Conservation (phyloP, 2,113 vertebrate species). For the Melanostigma gelatinosum region DNA sequence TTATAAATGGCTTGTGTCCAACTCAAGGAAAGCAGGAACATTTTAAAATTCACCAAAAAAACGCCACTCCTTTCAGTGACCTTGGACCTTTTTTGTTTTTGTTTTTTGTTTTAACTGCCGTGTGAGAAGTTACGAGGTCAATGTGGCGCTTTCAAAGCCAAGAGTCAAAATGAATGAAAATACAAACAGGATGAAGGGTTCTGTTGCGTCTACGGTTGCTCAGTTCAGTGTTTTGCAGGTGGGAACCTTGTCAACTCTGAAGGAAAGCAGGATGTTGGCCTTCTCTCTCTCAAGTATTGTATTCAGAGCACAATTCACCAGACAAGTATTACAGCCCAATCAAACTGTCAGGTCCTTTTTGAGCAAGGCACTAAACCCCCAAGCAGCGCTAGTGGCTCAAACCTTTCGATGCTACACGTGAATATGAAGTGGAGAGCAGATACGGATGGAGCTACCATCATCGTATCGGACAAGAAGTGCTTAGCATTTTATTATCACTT, state of each 20-base stretch:
- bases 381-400: not conserved
- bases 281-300: not conserved
- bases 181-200: constrained; percentile 37
- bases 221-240: constrained; percentile 5
- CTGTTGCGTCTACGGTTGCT: not conserved
- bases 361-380: constrained; percentile 7
- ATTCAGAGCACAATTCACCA: not conserved
- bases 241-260: not conserved
- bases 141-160: constrained; percentile 27
- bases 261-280: constrained; percentile 28
- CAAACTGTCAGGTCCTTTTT: constrained; percentile 9
- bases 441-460: not conserved
- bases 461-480: too few species aligned
- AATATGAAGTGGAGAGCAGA: not conserved
- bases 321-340: not conserved
- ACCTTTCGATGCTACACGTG: not conserved
- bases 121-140: constrained; percentile 4
- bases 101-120: not conserved
- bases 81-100: constrained; percentile 1
- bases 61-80: constrained; percentile 12
- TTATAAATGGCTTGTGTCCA: not conserved
- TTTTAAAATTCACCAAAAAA: not conserved
- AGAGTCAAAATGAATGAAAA: not conserved
- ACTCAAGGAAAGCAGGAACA: constrained; percentile 11
- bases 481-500: not conserved